These are phyloP conservation scores for Macropis europaea DNA, from an alignment of 2,888 invertebrate species.

Conservation along the genomic window DNA sequence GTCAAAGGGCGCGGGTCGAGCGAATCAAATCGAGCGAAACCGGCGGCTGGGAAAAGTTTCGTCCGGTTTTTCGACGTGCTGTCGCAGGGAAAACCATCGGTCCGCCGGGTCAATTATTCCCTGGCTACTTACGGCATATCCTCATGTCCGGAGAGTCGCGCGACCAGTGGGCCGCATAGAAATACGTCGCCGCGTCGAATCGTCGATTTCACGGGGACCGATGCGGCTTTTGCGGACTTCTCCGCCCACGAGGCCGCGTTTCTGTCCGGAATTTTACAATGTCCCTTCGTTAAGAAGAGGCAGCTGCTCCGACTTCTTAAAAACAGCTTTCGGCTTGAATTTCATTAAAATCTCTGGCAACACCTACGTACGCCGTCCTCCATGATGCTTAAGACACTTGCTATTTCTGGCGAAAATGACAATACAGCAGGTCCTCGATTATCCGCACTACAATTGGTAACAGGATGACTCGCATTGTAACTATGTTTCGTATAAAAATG, in stretches of 20 bases:
- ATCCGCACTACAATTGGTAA: too few relatives aligned
- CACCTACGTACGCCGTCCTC: too few relatives aligned
- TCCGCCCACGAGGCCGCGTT: constrained; percentile 75
- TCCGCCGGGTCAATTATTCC: constrained; percentile 63
- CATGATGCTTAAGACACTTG: too few relatives aligned
- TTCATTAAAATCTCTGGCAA: constrained; percentile 50
- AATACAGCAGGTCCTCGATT: too few relatives aligned
- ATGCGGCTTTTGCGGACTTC: constrained; percentile 78
- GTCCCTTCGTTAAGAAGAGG: constrained; percentile 75
- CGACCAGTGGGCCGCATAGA: constrained; percentile 70
- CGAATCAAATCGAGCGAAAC: constrained; percentile 68
- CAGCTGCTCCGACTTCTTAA: constrained; percentile 57
- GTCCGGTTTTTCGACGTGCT: constrained; percentile 20
- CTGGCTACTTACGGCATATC: constrained; percentile 67
- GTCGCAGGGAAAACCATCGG: background rate
- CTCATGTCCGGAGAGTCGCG: constrained; percentile 69
- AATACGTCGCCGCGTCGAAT: constrained; percentile 77
- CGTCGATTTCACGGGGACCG: constrained; percentile 78
- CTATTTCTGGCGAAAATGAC: too few relatives aligned
- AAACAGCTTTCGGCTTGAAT: constrained; percentile 52
- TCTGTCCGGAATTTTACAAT: constrained; percentile 73
- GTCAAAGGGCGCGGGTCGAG: constrained; percentile 59
- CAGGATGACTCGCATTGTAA: too few relatives aligned
- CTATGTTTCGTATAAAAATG: too few relatives aligned
- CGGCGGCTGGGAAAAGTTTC: constrained; percentile 56